These are phyloP conservation scores for Cossypha heuglini DNA, from an alignment of 2,797 vertebrate species.

Conservation along the genomic window DNA sequence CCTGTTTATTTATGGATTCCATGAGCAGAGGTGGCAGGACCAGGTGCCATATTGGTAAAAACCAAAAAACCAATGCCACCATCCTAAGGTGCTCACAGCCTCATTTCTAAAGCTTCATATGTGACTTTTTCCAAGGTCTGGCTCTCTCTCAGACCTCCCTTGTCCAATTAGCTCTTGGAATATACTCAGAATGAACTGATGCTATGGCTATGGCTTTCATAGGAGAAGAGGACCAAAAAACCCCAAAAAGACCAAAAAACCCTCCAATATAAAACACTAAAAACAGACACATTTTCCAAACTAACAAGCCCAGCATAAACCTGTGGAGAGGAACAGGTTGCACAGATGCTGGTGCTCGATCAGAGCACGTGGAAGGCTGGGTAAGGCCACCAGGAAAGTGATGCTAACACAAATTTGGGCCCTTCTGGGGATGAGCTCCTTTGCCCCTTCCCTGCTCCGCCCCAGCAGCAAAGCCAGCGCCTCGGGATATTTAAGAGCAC, in stretches of 20 bases:
- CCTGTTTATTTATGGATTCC: not conserved
- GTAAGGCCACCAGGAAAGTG: not conserved
- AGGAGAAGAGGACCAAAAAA: not conserved
- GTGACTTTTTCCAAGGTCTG: not conserved
- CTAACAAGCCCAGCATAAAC: not conserved
- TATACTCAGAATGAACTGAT: not conserved
- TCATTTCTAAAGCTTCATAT: not conserved
- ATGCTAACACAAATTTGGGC: not conserved
- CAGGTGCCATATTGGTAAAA: not conserved
- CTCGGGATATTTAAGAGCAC: not conserved
- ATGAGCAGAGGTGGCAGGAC: not conserved
- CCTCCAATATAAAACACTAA: not conserved
- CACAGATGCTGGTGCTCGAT: not conserved
- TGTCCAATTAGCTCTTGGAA: not conserved
- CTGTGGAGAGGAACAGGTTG: not conserved
- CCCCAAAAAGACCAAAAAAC: not conserved
- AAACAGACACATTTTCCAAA: not conserved
- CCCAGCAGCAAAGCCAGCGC: not conserved
- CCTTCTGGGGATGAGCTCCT: not conserved
- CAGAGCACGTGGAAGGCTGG: fast-evolving
- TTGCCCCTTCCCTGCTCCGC: not conserved
- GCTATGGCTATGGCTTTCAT: not conserved
- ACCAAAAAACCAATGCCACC: not conserved
- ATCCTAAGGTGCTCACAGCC: not conserved
- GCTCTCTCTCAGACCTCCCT: not conserved